Evolutionary conservation across 1,140 invertebrate genomes (phyloP), one percentile per base, ranked within the genome.

Genomic region (Teleogryllus occipitalis): DNA sequence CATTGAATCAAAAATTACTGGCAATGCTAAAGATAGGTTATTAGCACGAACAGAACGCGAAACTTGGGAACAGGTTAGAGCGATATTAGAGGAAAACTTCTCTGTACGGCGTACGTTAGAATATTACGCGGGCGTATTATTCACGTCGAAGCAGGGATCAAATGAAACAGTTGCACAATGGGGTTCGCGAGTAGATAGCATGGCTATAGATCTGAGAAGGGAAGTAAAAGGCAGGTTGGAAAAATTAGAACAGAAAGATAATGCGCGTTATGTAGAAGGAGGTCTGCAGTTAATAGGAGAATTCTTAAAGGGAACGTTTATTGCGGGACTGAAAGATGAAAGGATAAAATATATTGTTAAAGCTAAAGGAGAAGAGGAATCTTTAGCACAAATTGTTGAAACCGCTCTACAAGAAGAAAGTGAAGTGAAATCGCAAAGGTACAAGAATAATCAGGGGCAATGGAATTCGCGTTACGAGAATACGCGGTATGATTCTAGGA

Each of bases 321-420:
- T 76, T 39, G 21, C 75, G 15, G 75, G 3, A 76, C 39, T 76
- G 8, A 76, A 76, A 76, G 75, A 76, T 76, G 75, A 76, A 22
- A 76, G 27, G 39, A 46, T 76, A 7, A 46, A 8, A 46, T 76
- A 76, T 76, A 76, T 76, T 1, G 75, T 76, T 18, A 76, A 76
- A 46, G 39, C 22, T 22, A 76, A 18, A 46, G 7, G 54, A 7
- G 75, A 76, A 46, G 75, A 76, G 7, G 39, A 76, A 15, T 76
- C 75, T 15, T 46, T 76, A 18, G 75, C 75, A 10, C 75, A 46
- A 76, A 8, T 76, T 0, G 27, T 46, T 39, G 75, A 76, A 46
- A 76, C 75, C 7, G 75, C 75, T 2, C 46, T 76, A 46, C 39
- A 76, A 46, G 21, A 10, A 46, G 75, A 76, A 46, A 76, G 75